phyloP scores from a whole-genome alignment of 2,888 invertebrate genomes.

The Drosophila subquinaria region DNA sequence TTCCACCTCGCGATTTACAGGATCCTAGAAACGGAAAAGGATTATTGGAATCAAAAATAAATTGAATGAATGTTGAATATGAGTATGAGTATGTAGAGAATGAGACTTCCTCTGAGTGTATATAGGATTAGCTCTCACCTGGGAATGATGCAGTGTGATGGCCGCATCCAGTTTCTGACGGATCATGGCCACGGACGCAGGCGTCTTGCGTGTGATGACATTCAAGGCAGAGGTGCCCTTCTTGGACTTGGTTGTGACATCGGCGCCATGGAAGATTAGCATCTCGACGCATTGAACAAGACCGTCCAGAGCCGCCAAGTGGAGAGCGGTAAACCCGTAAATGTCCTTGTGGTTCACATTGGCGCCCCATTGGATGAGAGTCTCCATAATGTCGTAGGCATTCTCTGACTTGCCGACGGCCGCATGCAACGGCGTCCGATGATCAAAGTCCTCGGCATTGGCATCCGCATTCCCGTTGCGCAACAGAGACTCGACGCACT shows the following conservation, averaged over 20 bases:
- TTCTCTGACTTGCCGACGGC: constrained; percentile 93
- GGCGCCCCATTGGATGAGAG: constrained; percentile 91
- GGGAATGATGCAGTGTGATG: constrained; percentile 91
- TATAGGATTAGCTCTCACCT: constrained; percentile 78
- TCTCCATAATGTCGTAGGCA: constrained; percentile 92
- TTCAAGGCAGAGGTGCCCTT: constrained; percentile 94
- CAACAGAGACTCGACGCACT: constrained; percentile 92
- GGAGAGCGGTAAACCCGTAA: constrained; percentile 94
- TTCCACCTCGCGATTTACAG: constrained; percentile 92
- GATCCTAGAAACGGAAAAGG: constrained; percentile 84
- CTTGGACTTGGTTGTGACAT: constrained; percentile 94
- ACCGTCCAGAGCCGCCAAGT: constrained; percentile 94
- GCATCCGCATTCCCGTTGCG: constrained; percentile 92
- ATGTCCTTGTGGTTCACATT: constrained; percentile 94
- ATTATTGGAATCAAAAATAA: no score
- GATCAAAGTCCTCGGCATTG: constrained; percentile 92
- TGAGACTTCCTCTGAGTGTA: no score
- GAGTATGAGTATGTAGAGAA: not conserved
- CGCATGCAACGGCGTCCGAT: constrained; percentile 92
- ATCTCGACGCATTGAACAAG: constrained; percentile 94
- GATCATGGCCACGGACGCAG: constrained; percentile 93
- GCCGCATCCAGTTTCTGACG: constrained; percentile 93
- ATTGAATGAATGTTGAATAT: not conserved
- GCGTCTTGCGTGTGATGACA: constrained; percentile 94
- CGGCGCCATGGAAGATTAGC: constrained; percentile 93